Base-by-base conservation (phyloP, 2,888 invertebrate species). In the Taenaris catops region DNA sequence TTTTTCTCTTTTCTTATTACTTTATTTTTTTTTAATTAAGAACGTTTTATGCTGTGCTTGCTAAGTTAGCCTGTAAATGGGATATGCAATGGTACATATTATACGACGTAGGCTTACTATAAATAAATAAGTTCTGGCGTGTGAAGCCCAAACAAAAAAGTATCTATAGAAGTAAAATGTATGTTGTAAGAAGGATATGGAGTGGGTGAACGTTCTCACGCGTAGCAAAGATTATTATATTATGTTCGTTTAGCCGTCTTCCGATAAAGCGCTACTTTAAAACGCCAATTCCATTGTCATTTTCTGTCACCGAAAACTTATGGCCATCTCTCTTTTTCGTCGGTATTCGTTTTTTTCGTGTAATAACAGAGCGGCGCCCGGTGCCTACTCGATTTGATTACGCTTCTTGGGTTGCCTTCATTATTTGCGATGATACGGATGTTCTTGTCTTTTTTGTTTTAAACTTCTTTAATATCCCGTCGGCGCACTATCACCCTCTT, bases 381-480 rank as follows among this genome's bases (percentile, higher is more conserved):
- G 51, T 58, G 60, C 64, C 51, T 56, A 46, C 56, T 60, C 59
- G 55, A 48, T 58, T 66, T 57, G 58, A 63, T 58, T 56, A 55
- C 54, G 47, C 51, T 47, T 55, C 55, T 58, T 57, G 52, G 52
- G 60, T 63, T 56, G 61, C 54, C 59, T 64, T 81, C 81, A 81
- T 86, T 83, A 86, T 78, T 76, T 72, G 73, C 68, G 70, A 80
- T 83, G 84, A 86, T 74, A 72, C 58, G 72, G 58, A 63, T 61
- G 58, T 80, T 79, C 65, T 61, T 48, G 51, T 46, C 57, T 63
- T 69, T 66, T 69, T 65, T 63, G 49, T 48, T 53, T 63, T 46
- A 41, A 49, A 45, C 37, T 45, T 49, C 35, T 39, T 38, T 48
- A 39, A 50, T 48, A 44, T 45, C 38, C 34, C 33, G 40, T 40